These are phyloP conservation scores for Pogonophryne albipinna DNA, from an alignment of 2,797 vertebrate species.

Conservation along the genomic window DNA sequence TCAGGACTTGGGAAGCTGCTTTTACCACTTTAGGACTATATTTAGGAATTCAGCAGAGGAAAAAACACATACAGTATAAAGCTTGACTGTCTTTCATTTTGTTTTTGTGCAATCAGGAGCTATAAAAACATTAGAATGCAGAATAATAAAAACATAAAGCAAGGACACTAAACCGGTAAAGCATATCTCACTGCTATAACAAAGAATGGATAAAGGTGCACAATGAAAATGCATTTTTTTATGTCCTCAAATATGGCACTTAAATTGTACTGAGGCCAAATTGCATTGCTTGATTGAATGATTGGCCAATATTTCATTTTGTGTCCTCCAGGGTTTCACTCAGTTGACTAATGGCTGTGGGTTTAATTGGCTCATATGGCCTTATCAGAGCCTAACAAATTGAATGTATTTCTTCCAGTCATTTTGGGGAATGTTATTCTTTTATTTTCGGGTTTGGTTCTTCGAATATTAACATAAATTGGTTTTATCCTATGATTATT, in stretches of 20 bases:
- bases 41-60: constrained; percentile 85
- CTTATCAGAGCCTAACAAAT: constrained; percentile 56
- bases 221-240: constrained; percentile 7
- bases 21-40: constrained; percentile 99
- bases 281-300: constrained; percentile 47
- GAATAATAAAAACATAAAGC: neutral
- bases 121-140: neutral
- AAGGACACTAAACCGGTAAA: neutral
- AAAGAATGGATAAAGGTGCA: neutral
- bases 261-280: constrained; percentile 35
- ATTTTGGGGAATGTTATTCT: constrained; percentile 51
- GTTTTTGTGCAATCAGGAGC: neutral
- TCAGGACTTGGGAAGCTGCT: constrained; percentile 98
- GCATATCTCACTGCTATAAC: constrained; percentile 1
- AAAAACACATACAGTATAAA: constrained; percentile 67
- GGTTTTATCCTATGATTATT: neutral
- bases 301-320: constrained; percentile 60
- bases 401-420: constrained; percentile 56
- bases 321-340: constrained; percentile 41
- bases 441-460: constrained; percentile 16
- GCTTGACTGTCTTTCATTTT: constrained; percentile 46
- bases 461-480: constrained; percentile 5
- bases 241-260: constrained; percentile 20
- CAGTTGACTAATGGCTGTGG: constrained; percentile 51
- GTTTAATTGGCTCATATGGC: constrained; percentile 62